These are phyloP conservation scores for Xiphophorus maculatus DNA, from an alignment of 2,113 vertebrate genomes.

Conservation along the genomic window DNA sequence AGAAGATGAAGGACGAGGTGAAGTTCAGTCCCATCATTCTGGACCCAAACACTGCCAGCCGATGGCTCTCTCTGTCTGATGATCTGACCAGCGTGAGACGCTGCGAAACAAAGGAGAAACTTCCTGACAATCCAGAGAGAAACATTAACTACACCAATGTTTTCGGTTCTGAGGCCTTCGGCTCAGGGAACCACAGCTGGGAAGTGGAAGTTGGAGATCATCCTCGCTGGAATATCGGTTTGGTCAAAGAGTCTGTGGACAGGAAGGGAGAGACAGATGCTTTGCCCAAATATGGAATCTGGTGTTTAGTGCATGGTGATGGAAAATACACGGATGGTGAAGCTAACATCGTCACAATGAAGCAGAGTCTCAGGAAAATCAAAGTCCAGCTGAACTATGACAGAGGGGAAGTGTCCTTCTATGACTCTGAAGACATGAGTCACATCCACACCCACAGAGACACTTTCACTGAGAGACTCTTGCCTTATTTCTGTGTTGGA, in stretches of 20 bases:
- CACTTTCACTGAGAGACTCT: conserved; percentile 49
- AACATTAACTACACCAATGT: neutral
- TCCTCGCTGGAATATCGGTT: conserved; percentile 26
- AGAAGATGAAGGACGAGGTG: conserved; percentile 16
- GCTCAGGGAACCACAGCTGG: conserved; percentile 38
- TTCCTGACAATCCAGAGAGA: conserved; percentile 53
- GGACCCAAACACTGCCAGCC: conserved; percentile 26
- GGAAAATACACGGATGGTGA: neutral
- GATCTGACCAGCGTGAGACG: conserved; percentile 26
- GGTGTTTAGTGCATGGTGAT: neutral
- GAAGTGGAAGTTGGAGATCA: conserved; percentile 52
- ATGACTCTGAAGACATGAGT: conserved; percentile 31
- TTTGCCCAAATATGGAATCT: conserved; percentile 20
- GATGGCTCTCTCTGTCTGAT: conserved; percentile 10
- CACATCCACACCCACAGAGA: conserved; percentile 40
- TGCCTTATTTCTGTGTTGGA: conserved; percentile 19
- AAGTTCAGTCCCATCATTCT: conserved; percentile 36
- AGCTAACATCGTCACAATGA: neutral
- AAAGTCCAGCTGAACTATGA: conserved; percentile 48
- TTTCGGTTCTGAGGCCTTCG: conserved; percentile 23
- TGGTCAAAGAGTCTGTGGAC: conserved; percentile 40
- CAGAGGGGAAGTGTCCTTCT: conserved; percentile 43
- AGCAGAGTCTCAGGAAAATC: conserved; percentile 40
- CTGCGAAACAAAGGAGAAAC: conserved; percentile 8
- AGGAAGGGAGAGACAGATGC: neutral